These are phyloP conservation scores for Sinopyrophorus schimmeli DNA, from an alignment of 2,888 invertebrate genomes.

Conservation along the genomic window DNA sequence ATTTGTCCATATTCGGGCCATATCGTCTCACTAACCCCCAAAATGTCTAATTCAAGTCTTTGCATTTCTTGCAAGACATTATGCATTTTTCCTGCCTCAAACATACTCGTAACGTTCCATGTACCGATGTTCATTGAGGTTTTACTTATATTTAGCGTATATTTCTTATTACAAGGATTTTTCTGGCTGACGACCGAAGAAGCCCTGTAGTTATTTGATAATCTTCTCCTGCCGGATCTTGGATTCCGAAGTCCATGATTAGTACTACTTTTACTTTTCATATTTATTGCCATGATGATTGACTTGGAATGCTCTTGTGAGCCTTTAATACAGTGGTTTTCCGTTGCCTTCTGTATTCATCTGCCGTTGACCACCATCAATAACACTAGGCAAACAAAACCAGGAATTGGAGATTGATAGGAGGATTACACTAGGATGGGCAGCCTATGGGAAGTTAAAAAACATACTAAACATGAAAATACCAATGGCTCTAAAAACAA, in stretches of 20 bases:
- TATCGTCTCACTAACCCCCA: slow-evolving; percentile 22
- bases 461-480: too few species aligned
- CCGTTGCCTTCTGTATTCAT: background rate
- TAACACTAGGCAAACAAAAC: too few species aligned
- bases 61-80: slow-evolving; percentile 27
- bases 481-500: too few species aligned
- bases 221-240: slow-evolving; percentile 3
- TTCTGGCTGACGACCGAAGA: background rate
- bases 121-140: slow-evolving; percentile 15
- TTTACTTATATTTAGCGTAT: background rate
- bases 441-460: too few species aligned
- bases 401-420: too few species aligned
- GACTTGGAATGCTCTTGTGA: background rate
- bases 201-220: background rate
- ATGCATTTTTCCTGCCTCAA: slow-evolving; percentile 20
- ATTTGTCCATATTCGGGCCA: slow-evolving; percentile 20
- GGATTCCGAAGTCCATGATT: slow-evolving; percentile 6
- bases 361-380: background rate
- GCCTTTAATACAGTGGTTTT: slow-evolving; percentile 1
- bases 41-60: slow-evolving; percentile 20
- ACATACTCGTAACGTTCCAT: slow-evolving; percentile 25
- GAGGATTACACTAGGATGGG: too few species aligned
- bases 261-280: background rate
- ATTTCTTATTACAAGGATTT: background rate
- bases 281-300: slow-evolving; percentile 2